Evolutionary conservation across 23 tunicate species (phyloP).

Genomic region (Styela plicata): DNA sequence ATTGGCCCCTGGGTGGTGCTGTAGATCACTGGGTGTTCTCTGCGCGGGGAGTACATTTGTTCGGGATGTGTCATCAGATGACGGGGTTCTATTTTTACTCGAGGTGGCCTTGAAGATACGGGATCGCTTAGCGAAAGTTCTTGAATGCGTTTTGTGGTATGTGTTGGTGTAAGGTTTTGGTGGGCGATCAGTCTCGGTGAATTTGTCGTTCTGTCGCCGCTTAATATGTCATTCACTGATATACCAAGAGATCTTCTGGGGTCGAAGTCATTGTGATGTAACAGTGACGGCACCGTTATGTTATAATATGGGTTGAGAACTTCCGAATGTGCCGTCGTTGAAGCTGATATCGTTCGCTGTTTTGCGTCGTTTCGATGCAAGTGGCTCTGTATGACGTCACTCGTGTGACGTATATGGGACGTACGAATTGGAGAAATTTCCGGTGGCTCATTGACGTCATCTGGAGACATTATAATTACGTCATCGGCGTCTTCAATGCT

Average conservation of each 20-base stretch:
- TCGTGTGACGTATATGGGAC: not conserved
- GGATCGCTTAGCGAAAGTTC: conserved; percentile 1
- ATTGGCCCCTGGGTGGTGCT: conserved; percentile 21
- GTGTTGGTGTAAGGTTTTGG: conserved; percentile 10
- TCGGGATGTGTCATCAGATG: not conserved
- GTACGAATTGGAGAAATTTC: not conserved
- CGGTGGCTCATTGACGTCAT: not conserved
- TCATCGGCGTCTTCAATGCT: not conserved
- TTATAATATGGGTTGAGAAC: not conserved
- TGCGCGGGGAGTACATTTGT: not conserved
- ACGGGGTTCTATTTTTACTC: not conserved
- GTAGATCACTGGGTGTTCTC: not conserved
- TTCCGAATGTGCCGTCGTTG: not conserved
- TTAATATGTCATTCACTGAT: not conserved
- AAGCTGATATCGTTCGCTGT: not conserved
- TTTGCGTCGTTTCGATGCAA: not conserved
- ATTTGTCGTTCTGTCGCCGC: not conserved
- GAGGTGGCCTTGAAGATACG: not conserved
- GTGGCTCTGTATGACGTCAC: not conserved
- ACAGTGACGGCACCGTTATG: not conserved
- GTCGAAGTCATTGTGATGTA: not conserved
- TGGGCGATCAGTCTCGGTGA: not conserved
- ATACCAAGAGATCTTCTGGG: not conserved
- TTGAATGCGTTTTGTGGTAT: not conserved
- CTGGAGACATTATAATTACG: not conserved